phyloP scores from a whole-genome alignment of 2,113 vertebrate genomes.

The Stercorarius parasiticus region DNA sequence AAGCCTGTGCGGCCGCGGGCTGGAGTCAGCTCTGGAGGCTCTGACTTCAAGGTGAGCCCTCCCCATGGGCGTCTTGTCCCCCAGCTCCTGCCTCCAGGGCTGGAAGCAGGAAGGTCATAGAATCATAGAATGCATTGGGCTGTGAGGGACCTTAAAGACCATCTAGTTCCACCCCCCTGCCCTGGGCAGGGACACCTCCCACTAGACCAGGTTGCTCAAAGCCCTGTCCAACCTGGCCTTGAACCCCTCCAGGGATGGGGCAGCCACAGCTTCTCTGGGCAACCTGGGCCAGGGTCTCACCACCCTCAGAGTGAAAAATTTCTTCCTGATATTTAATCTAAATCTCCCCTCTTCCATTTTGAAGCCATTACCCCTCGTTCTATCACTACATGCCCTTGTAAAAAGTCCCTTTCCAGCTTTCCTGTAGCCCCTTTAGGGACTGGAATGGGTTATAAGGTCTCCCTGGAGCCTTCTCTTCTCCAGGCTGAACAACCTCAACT shows the following conservation, averaged over 20 bases:
- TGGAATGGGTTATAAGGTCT: not conserved
- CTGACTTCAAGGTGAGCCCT: fast-evolving
- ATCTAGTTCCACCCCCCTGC: not conserved
- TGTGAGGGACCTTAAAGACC: not conserved
- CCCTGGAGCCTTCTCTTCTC: not conserved
- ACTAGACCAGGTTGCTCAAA: not conserved
- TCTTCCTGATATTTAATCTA: not conserved
- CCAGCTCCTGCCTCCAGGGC: not conserved
- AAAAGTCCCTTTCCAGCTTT: not conserved
- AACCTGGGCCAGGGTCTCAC: not conserved
- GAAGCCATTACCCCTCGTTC: not conserved
- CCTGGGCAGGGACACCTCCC: not conserved
- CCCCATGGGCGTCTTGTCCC: fast-evolving
- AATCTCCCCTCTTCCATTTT: not conserved
- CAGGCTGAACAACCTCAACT: not conserved
- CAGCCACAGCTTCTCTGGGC: not conserved
- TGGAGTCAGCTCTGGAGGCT: not conserved
- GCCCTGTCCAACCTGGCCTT: not conserved
- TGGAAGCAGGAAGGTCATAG: not conserved
- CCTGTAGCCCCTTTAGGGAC: not conserved
- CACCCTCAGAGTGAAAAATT: not conserved
- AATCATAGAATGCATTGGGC: not conserved
- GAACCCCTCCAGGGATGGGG: not conserved
- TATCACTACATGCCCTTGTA: not conserved
- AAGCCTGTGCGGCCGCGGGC: fast-evolving